phyloP scores from a whole-genome alignment of 2,113 vertebrate genomes.

The Nettapus auritus region DNA sequence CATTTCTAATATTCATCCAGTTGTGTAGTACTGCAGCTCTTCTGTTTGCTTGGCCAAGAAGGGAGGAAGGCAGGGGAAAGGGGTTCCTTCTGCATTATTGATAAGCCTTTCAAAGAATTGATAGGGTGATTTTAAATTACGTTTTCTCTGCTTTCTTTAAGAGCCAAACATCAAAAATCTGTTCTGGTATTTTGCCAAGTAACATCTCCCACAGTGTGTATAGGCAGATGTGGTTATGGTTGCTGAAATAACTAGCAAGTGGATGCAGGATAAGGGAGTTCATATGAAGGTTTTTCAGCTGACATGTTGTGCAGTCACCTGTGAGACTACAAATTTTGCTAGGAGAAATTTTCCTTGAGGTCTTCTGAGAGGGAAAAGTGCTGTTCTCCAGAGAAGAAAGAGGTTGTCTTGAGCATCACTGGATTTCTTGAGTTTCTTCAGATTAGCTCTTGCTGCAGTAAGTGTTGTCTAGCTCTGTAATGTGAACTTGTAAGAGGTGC shows the following conservation, averaged over 20 bases:
- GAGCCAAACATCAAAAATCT: neutral
- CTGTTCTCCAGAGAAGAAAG: neutral
- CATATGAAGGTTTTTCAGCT: neutral
- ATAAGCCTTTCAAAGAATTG: neutral
- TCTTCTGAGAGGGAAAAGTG: neutral
- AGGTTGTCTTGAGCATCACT: neutral
- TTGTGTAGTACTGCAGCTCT: neutral
- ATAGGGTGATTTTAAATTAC: neutral
- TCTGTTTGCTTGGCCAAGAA: neutral
- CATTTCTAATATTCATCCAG: neutral
- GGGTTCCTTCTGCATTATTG: neutral
- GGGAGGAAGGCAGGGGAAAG: neutral
- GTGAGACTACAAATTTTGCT: neutral
- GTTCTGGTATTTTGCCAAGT: neutral
- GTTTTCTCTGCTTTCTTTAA: neutral
- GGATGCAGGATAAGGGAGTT: neutral
- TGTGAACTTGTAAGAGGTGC: neutral
- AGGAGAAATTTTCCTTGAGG: neutral
- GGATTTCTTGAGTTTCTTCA: conserved; percentile 14
- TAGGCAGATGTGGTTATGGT: neutral
- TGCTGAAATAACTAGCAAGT: neutral
- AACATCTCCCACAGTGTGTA: neutral
- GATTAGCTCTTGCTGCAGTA: neutral
- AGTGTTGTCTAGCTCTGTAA: neutral
- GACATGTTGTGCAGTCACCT: neutral